Evolutionary conservation across 2,797 vertebrate genomes (phyloP).

Genomic region (Phrynocephalus vlangalii): DNA sequence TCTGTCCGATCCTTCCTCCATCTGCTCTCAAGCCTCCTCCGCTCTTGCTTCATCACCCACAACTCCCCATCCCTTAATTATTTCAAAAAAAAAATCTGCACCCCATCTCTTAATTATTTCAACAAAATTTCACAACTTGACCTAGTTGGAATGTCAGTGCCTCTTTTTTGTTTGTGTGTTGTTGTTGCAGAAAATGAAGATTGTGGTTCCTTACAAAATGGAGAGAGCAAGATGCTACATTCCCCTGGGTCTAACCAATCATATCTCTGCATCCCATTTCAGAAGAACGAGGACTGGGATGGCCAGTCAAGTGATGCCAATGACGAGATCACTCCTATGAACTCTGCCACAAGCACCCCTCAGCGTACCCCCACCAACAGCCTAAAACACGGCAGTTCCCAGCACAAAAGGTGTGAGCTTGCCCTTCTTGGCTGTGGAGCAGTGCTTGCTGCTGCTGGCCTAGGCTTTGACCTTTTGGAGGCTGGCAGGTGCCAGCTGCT

Average conservation of each 20-base stretch:
- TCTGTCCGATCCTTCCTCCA: too few relatives aligned
- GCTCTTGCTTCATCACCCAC: too few relatives aligned
- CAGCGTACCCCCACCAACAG: constrained; percentile 87
- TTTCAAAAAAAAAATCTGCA: too few relatives aligned
- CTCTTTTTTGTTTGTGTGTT: constrained; percentile 40
- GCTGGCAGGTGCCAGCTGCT: constrained; percentile 80
- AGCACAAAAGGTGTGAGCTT: constrained; percentile 87
- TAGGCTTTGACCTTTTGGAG: constrained; percentile 89
- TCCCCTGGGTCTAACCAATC: constrained; percentile 85
- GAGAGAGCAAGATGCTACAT: constrained; percentile 75
- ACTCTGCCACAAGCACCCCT: constrained; percentile 84
- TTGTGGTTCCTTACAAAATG: constrained; percentile 82
- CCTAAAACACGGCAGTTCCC: constrained; percentile 83
- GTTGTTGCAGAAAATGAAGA: constrained; percentile 89
- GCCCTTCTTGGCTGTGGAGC: constrained; percentile 92
- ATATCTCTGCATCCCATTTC: constrained; percentile 96
- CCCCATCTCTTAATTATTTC: too few relatives aligned
- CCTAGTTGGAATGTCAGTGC: background rate
- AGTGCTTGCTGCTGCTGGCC: constrained; percentile 90
- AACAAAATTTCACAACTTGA: too few relatives aligned
- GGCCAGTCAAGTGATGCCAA: constrained; percentile 80
- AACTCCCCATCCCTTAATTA: too few relatives aligned
- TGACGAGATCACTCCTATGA: constrained; percentile 81
- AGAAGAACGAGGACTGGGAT: constrained; percentile 85
- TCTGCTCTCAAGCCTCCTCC: too few relatives aligned